Percentiles rank a stretch among this genome's conserved stretches.
phyloP scores from a whole-genome alignment of 2,888 invertebrate genomes.

The Cyclophora albipunctata region DNA sequence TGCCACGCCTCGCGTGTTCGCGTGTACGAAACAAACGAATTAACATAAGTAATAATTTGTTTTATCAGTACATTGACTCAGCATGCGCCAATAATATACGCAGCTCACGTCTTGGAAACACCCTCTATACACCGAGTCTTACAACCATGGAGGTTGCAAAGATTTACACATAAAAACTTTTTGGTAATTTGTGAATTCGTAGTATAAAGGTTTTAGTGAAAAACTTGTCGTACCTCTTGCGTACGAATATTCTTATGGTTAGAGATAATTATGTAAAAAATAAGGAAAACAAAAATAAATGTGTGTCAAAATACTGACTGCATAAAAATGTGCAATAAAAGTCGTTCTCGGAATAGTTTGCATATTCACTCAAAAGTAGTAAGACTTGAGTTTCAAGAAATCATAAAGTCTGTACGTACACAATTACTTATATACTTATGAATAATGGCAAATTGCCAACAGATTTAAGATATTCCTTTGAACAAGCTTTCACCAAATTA shows the following conservation, averaged over 20 bases:
- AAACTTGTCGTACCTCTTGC: too few species aligned
- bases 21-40: conserved; percentile 40
- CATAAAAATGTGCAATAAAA: too few species aligned
- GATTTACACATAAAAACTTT: background rate
- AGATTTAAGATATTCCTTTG: conserved; percentile 17
- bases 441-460: conserved; percentile 27
- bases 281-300: too few species aligned
- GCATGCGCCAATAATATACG: conserved; percentile 23
- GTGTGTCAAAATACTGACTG: too few species aligned
- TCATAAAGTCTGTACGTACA: too few species aligned
- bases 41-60: conserved; percentile 31
- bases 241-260: too few species aligned
- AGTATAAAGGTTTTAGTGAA: too few species aligned
- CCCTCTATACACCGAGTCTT: conserved; percentile 13
- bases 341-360: too few species aligned
- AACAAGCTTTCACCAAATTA: conserved; percentile 38
- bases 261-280: too few species aligned
- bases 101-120: conserved; percentile 39
- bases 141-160: background rate
- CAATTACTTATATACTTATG: conserved; percentile 1
- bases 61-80: conserved; percentile 41
- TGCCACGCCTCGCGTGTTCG: conserved; percentile 42
- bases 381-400: too few species aligned
- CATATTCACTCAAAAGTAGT: too few species aligned
- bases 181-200: background rate